Conservation (phyloP, 1,140 invertebrate species). For the Periplaneta americana region DNA sequence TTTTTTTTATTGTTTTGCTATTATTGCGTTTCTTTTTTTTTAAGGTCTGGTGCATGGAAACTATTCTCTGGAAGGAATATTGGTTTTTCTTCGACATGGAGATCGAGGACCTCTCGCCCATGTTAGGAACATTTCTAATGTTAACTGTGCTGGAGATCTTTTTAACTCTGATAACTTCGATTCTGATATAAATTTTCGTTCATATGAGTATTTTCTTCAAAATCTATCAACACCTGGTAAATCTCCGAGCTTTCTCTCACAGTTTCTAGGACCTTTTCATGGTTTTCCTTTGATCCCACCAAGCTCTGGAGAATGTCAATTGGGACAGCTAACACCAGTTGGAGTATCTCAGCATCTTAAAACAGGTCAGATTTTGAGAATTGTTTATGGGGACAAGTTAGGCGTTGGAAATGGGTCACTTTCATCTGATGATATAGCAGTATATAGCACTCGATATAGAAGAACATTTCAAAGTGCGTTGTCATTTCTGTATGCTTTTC, state of each 20-base stretch:
- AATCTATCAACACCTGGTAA: slow-evolving; percentile 43
- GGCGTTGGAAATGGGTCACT: slow-evolving; percentile 43
- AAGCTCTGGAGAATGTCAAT: slow-evolving; percentile 40
- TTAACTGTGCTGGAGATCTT: slow-evolving; percentile 65
- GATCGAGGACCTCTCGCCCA: slow-evolving; percentile 80
- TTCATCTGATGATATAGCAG: slow-evolving; percentile 54
- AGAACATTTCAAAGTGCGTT: slow-evolving; percentile 86
- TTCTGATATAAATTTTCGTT: slow-evolving; percentile 30
- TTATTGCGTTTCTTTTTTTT: slow-evolving; percentile 25
- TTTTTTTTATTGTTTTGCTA: slow-evolving; percentile 7
- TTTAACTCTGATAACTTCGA: slow-evolving; percentile 12
- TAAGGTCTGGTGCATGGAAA: slow-evolving; percentile 50
- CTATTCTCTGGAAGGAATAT: slow-evolving; percentile 68
- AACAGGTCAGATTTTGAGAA: slow-evolving; percentile 63
- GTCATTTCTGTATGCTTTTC: slow-evolving; percentile 69
- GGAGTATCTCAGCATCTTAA: slow-evolving; percentile 70
- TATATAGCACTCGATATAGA: slow-evolving; percentile 77
- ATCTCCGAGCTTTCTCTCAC: slow-evolving; percentile 53
- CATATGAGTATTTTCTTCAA: slow-evolving; percentile 34
- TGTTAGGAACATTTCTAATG: slow-evolving; percentile 62
- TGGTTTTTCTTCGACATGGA: slow-evolving; percentile 80
- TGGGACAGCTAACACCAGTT: slow-evolving; percentile 66
- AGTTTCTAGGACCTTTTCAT: slow-evolving; percentile 74
- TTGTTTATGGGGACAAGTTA: slow-evolving; percentile 58
- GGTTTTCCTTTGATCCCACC: slow-evolving; percentile 70